phyloP scores from a whole-genome alignment of 30 jellyfish, hydroid and myxozoan genomes.

The Aurelia aurita complex sp. Pacific region DNA sequence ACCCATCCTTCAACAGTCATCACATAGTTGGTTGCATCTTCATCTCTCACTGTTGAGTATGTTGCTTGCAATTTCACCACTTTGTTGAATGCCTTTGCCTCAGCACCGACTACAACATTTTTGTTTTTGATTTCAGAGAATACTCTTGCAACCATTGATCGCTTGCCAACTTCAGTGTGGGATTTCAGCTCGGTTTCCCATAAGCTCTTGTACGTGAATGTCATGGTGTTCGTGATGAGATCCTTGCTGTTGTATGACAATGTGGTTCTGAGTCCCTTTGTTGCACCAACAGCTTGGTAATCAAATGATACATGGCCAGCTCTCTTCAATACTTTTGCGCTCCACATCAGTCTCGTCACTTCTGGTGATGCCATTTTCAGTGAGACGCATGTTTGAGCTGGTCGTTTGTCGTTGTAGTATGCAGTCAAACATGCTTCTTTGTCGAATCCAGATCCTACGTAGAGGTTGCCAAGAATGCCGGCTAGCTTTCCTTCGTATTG shows the following conservation, averaged over 20 bases:
- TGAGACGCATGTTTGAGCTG: constrained; percentile 32
- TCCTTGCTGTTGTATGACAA: constrained; percentile 72
- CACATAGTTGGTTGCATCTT: constrained; percentile 54
- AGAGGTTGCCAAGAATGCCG: constrained; percentile 21
- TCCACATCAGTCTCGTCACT: constrained; percentile 37
- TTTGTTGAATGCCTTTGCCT: constrained; percentile 61
- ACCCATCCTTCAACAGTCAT: constrained; percentile 70
- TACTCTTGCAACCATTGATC: constrained; percentile 37
- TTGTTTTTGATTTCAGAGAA: constrained; percentile 56
- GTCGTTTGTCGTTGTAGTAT: constrained; percentile 44
- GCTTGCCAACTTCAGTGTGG: constrained; percentile 51
- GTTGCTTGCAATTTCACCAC: constrained; percentile 67
- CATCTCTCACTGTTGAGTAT: constrained; percentile 32
- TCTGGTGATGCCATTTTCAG: constrained; percentile 30
- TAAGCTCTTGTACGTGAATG: constrained; percentile 69
- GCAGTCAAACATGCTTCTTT: constrained; percentile 57
- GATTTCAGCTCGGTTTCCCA: constrained; percentile 71
- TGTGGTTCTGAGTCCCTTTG: constrained; percentile 52
- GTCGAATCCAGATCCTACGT: constrained; percentile 1
- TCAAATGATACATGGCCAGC: constrained; percentile 57
- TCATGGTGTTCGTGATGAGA: constrained; percentile 57
- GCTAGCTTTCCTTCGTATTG: constrained; percentile 17
- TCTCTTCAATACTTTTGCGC: constrained; percentile 55
- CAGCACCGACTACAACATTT: constrained; percentile 66
- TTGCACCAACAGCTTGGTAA: constrained; percentile 39